Conservation (phyloP, 2,113 vertebrate species). For the Scolopax mira region DNA sequence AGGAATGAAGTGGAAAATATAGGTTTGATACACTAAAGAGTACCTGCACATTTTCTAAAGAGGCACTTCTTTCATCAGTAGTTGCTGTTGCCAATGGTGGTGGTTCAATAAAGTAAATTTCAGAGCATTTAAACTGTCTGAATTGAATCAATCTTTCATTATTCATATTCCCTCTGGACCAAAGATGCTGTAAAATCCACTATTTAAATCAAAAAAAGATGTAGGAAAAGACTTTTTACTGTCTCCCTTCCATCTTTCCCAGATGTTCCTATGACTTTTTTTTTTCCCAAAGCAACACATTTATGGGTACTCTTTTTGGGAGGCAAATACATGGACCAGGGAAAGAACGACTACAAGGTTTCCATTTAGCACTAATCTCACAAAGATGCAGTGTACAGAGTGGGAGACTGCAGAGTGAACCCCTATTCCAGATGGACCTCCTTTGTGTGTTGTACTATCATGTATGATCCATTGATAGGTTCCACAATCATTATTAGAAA, state of each 20-base stretch:
- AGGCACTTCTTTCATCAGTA: background rate
- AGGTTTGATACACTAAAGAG: background rate
- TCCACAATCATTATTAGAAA: background rate
- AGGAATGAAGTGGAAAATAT: background rate
- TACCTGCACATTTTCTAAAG: background rate
- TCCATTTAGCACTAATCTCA: background rate
- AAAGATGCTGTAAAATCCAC: background rate
- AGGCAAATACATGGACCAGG: background rate
- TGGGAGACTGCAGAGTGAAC: background rate
- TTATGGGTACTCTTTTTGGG: background rate
- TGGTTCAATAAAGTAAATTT: background rate
- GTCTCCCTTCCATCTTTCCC: background rate
- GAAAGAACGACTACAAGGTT: background rate
- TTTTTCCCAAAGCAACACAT: background rate
- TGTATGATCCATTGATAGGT: background rate
- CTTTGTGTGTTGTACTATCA: background rate
- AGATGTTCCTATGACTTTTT: background rate
- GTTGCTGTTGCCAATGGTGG: background rate
- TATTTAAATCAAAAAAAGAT: background rate
- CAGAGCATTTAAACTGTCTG: background rate
- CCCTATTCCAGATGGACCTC: background rate
- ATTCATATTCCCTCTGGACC: background rate
- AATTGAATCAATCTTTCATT: background rate
- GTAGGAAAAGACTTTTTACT: background rate
- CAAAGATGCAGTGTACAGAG: background rate